Percentiles rank a stretch among this genome's conserved stretches.
These are phyloP conservation scores for Pseudococcus viburni DNA, from an alignment of 2,888 invertebrate species.

Conservation along the genomic window DNA sequence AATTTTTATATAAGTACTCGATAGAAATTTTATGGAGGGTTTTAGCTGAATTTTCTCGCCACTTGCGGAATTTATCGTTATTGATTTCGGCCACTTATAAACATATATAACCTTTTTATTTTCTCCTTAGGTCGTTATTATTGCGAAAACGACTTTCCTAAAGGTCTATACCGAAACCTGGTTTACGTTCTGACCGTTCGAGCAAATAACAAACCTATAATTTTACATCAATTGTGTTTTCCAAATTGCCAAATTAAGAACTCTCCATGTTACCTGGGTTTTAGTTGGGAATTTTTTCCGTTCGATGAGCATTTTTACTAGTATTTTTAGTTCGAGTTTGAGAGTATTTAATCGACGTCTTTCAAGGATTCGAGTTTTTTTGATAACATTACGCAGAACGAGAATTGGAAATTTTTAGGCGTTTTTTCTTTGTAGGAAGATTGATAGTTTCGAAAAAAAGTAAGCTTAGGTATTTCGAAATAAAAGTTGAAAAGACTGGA, in stretches of 20 bases:
- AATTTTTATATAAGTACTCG: conserved; percentile 1
- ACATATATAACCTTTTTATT: conserved; percentile 31
- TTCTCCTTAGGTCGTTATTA: conserved; percentile 7
- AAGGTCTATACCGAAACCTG: neutral
- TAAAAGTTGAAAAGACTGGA: too few relatives aligned
- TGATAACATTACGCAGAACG: too few relatives aligned
- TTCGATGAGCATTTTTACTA: neutral
- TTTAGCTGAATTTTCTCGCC: conserved; percentile 10
- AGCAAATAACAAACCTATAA: conserved; percentile 21
- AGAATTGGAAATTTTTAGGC: too few relatives aligned
- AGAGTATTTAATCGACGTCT: too few relatives aligned
- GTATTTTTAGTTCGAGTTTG: neutral
- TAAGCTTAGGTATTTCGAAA: too few relatives aligned
- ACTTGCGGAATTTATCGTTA: conserved; percentile 14
- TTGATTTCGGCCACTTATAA: conserved; percentile 19
- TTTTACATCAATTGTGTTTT: conserved; percentile 18
- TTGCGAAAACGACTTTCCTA: conserved; percentile 2
- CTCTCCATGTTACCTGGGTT: neutral
- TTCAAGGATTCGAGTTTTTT: too few relatives aligned
- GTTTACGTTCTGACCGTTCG: neutral
- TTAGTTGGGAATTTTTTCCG: neutral
- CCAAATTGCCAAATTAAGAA: conserved; percentile 35
- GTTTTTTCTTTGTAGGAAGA: too few relatives aligned
- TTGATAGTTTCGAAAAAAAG: too few relatives aligned
- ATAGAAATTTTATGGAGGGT: conserved; percentile 3